phyloP scores from a whole-genome alignment of 2,113 vertebrate species.

The Orcinus orca region DNA sequence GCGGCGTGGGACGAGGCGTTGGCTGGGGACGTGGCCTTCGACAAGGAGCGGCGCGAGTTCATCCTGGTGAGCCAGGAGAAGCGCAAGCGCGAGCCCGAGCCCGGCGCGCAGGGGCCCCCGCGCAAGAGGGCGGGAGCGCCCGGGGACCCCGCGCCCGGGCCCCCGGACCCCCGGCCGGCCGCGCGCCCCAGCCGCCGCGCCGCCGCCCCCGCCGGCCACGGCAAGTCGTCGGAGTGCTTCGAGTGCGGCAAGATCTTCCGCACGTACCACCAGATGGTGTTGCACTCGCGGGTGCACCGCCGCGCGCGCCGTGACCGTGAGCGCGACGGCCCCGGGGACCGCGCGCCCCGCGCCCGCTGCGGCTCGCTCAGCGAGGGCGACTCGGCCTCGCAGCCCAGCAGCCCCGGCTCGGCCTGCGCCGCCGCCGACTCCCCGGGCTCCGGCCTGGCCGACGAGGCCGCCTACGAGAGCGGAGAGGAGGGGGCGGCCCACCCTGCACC shows the following conservation, averaged over 20 bases:
- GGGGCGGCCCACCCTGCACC: constrained; percentile 67
- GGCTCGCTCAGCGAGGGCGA: constrained; percentile 91
- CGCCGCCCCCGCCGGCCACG: constrained; percentile 73
- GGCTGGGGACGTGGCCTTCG: constrained; percentile 87
- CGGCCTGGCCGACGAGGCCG: constrained; percentile 83
- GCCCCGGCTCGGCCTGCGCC: constrained; percentile 86
- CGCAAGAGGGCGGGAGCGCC: constrained; percentile 76
- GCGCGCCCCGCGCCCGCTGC: constrained; percentile 79
- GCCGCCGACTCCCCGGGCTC: constrained; percentile 87
- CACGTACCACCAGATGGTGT: constrained; percentile 96
- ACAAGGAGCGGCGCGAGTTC: constrained; percentile 90
- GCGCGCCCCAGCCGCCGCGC: constrained; percentile 87
- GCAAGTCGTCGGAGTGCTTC: constrained; percentile 93
- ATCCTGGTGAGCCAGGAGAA: constrained; percentile 90
- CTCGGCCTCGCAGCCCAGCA: constrained; percentile 90
- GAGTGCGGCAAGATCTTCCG: constrained; percentile 97
- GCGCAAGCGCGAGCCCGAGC: constrained; percentile 85
- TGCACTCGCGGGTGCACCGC: constrained; percentile 94
- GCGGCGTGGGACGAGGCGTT: constrained; percentile 86
- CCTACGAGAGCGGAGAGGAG: constrained; percentile 87
- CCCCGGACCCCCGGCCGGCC: constrained; percentile 88
- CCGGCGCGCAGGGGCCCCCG: constrained; percentile 75
- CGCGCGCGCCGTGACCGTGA: constrained; percentile 84
- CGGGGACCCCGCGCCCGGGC: constrained; percentile 84
- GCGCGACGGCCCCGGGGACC: constrained; percentile 75